A percentile compares a stretch with the other conserved stretches of the same genome.
These are phyloP conservation scores for Rhynchophorus ferrugineus DNA, from an alignment of 1,140 invertebrate species.

Conservation along the genomic window DNA sequence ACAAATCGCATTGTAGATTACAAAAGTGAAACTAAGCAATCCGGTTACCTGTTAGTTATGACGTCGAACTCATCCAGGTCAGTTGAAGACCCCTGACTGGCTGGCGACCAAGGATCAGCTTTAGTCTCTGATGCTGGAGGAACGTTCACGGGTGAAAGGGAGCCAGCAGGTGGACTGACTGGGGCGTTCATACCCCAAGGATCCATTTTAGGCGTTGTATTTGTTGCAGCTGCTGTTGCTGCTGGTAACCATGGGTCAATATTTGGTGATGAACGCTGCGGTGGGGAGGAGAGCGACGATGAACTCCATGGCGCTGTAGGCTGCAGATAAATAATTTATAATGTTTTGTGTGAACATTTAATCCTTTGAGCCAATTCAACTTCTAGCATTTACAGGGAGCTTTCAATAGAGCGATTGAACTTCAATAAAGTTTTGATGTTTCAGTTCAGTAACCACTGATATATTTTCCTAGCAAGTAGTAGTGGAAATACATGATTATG, in stretches of 20 bases:
- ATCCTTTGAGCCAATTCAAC: too few relatives aligned
- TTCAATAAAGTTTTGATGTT: too few relatives aligned
- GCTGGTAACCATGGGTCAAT: slow-evolving; percentile 26
- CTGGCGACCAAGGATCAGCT: slow-evolving; percentile 36
- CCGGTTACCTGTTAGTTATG: slow-evolving; percentile 61
- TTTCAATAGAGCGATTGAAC: too few relatives aligned
- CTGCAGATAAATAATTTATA: slow-evolving; percentile 5
- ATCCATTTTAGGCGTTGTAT: slow-evolving; percentile 37
- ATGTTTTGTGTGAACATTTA: too few relatives aligned
- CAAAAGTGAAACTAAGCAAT: too few relatives aligned
- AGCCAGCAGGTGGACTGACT: slow-evolving; percentile 33
- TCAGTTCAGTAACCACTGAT: too few relatives aligned
- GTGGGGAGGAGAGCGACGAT: slow-evolving; percentile 21
- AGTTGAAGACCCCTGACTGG: slow-evolving; percentile 51
- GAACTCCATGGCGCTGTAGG: slow-evolving; percentile 32
- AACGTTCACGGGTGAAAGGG: slow-evolving; percentile 27
- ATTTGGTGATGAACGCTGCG: slow-evolving; percentile 9
- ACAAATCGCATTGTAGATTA: too few relatives aligned
- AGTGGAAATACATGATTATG: too few relatives aligned
- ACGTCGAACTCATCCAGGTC: slow-evolving; percentile 79
- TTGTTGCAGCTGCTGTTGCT: slow-evolving; percentile 25
- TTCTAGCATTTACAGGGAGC: too few relatives aligned
- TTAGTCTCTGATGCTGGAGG: slow-evolving; percentile 24
- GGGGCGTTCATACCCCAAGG: slow-evolving; percentile 42
- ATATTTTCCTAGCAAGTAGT: too few relatives aligned